phyloP scores from a whole-genome alignment of 1,140 invertebrate genomes.

The Scaptomyza pallida region DNA sequence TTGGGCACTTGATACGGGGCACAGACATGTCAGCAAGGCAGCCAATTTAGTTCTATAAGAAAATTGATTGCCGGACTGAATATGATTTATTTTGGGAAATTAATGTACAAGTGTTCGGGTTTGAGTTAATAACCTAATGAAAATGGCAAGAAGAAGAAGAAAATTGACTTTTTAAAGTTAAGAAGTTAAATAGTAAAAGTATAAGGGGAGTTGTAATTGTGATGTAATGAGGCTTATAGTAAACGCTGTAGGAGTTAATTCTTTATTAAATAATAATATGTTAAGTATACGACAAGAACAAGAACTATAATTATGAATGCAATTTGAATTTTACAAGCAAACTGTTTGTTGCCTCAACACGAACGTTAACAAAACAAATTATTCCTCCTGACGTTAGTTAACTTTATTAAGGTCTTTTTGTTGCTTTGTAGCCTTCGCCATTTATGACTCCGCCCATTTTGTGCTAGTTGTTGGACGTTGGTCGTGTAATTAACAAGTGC shows the following conservation, averaged over 20 bases:
- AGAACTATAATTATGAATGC: no score
- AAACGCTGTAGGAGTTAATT: no score
- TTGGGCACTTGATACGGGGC: background rate
- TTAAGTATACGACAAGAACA: no score
- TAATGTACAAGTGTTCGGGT: no score
- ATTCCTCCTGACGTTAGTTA: background rate
- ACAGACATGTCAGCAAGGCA: slow-evolving; percentile 38
- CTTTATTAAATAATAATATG: no score
- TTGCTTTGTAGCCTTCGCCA: background rate
- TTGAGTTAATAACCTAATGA: no score
- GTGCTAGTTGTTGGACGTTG: slow-evolving; percentile 39
- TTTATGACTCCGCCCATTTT: slow-evolving; percentile 44
- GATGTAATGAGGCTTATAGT: no score
- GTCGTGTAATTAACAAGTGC: slow-evolving; percentile 72
- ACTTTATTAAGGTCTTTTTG: background rate
- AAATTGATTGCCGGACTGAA: slow-evolving; percentile 55
- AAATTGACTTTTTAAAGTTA: no score
- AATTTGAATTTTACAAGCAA: no score
- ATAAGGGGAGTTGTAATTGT: no score
- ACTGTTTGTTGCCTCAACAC: background rate
- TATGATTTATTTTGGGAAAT: slow-evolving; percentile 18
- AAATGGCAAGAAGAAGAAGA: no score
- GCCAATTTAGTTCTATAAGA: slow-evolving; percentile 70
- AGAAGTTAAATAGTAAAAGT: no score
- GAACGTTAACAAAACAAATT: background rate